Conservation (phyloP, 1,140 invertebrate species). For the Drosophila virilis region DNA sequence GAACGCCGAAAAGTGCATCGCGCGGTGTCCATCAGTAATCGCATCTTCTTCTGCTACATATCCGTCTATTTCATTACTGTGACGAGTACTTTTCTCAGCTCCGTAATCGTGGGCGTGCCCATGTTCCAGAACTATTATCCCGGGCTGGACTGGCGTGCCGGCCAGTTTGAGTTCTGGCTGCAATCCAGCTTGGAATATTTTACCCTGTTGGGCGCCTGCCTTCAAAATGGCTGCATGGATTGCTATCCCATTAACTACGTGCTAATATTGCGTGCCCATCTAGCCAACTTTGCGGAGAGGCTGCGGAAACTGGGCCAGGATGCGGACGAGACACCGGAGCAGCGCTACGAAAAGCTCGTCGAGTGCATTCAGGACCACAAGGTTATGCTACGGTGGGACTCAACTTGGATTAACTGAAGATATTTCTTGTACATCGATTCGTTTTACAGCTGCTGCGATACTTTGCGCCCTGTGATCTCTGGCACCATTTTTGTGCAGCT, state of each 20-base stretch:
- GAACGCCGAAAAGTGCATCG: conserved; percentile 47
- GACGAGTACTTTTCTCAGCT: conserved; percentile 61
- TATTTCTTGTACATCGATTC: background rate
- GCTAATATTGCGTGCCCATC: conserved; percentile 51
- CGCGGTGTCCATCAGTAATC: conserved; percentile 56
- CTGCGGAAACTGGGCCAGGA: conserved; percentile 48
- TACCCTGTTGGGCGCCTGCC: conserved; percentile 68
- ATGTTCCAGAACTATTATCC: conserved; percentile 73
- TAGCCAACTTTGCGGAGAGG: conserved; percentile 51
- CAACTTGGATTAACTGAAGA: too few relatives aligned
- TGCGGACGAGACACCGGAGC: conserved; percentile 19
- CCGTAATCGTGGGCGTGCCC: conserved; percentile 46
- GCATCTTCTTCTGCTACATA: conserved; percentile 69
- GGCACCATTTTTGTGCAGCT: conserved; percentile 75
- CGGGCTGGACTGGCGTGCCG: conserved; percentile 55
- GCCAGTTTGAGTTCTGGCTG: conserved; percentile 43
- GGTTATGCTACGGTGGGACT: conserved; percentile 54
- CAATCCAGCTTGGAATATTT: conserved; percentile 63
- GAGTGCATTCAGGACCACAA: conserved; percentile 65
- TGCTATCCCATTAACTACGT: conserved; percentile 68
- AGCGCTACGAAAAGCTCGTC: conserved; percentile 51
- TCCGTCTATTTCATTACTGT: conserved; percentile 63
- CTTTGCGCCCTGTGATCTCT: conserved; percentile 60
- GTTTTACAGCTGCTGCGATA: conserved; percentile 50
- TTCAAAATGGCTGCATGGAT: conserved; percentile 65